Base-by-base conservation (phyloP, 2,797 vertebrate genomes). In the Tapera naevia region DNA sequence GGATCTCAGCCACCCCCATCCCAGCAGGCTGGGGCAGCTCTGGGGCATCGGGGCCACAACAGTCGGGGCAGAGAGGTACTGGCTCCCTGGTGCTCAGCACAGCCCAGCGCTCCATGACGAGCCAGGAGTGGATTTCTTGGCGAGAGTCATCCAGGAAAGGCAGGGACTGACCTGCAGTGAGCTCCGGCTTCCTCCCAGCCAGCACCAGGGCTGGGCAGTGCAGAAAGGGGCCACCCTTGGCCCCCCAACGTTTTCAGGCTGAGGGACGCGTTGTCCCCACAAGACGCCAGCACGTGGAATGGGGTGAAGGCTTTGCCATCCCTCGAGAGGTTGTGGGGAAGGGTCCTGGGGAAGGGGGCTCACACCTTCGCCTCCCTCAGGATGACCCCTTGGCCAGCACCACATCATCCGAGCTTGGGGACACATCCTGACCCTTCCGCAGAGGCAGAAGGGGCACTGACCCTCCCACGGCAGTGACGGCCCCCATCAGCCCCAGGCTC, bases 81-180 rank as follows among this genome's bases (percentile, higher is more conserved):
- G 74, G n/a, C 4, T 41, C 17, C 28, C 2, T 19, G 0, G 35
- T 0, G 17, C 80, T 79, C 8, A 1, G 43, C 57, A 7, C 22
- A 46, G 35, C 18, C 17, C 30, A 27, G 37, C 0, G 5, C 32
- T 24, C 67, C 7, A 1, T 32, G 39, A 17, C 0, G 1, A 50
- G 71, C 39, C 46, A 9, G 76, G 61, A 85, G 18, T 0, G 6
- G 43, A 16, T 17, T 85, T 89, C 51, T 76, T 81, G 94, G 80
- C 46, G 4, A 70, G 48, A 73, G 5, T 32, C 35, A 24, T 64
- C 71, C 94, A 93, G 94, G 95, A 96, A 95, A 86, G 70, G 91
- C 88, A 71, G 95, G 85, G 76, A 74, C 70, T 1, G 87, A 88
- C 27, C 93, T 16, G 79, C 7, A 2, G 21, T 3, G 18, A 22